phyloP scores from a whole-genome alignment of 2,113 vertebrate species.

The Corythoichthys haematopterus region DNA sequence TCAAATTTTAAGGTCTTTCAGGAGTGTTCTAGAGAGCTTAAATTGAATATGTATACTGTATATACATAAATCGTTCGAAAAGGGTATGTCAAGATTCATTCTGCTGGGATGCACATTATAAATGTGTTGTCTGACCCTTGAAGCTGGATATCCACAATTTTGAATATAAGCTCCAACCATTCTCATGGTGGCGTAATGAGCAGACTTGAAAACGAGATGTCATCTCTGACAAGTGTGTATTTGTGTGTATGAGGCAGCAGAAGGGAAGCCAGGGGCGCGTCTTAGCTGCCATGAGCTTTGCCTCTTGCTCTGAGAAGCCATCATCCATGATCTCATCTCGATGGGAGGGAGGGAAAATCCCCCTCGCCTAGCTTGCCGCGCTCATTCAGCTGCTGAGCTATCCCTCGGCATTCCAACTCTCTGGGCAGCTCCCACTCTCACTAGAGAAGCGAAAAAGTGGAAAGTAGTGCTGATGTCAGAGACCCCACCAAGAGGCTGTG shows the following conservation, averaged over 20 bases:
- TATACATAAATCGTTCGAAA: too few relatives aligned
- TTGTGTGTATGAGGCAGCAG: slow-evolving; percentile 8
- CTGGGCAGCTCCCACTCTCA: slow-evolving; percentile 69
- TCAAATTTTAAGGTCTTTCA: too few relatives aligned
- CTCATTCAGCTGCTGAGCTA: slow-evolving; percentile 45
- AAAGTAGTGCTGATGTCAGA: slow-evolving; percentile 56
- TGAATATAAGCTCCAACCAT: neutral
- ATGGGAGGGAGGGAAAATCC: slow-evolving; percentile 65
- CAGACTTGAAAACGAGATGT: slow-evolving; percentile 52
- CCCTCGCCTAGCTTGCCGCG: slow-evolving; percentile 47
- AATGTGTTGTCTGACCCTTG: neutral
- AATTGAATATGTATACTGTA: too few relatives aligned
- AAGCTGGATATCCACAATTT: neutral
- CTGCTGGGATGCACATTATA: too few relatives aligned
- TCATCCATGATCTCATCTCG: slow-evolving; percentile 72
- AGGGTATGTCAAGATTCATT: too few relatives aligned
- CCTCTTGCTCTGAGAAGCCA: slow-evolving; percentile 48
- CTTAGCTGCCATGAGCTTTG: slow-evolving; percentile 54
- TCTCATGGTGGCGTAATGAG: slow-evolving; percentile 34
- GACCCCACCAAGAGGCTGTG: slow-evolving; percentile 51
- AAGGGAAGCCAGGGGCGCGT: slow-evolving; percentile 59
- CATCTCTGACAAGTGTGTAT: slow-evolving; percentile 32
- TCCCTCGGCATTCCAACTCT: slow-evolving; percentile 64
- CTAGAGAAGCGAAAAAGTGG: slow-evolving; percentile 35
- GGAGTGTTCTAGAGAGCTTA: too few relatives aligned